Conservation (phyloP, 2,113 vertebrate species). For the Marmota flaviventris region DNA sequence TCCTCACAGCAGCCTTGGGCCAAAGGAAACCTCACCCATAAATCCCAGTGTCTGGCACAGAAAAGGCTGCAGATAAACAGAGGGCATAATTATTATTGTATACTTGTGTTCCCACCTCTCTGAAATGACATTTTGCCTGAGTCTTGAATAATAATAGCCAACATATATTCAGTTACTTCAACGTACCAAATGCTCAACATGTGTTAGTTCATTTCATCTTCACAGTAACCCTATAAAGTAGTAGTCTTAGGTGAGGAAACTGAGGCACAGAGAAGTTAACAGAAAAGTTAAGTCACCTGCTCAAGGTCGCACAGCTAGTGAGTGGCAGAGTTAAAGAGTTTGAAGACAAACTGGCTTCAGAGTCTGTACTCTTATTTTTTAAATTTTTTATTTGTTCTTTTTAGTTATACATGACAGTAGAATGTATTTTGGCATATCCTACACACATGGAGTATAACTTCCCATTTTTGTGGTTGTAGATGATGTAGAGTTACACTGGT, state of each 20-base stretch:
- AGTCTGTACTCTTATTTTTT: background rate
- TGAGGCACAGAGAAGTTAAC: background rate
- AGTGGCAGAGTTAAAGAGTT: background rate
- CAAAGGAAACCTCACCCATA: background rate
- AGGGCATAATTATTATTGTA: background rate
- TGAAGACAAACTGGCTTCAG: background rate
- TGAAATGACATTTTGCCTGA: background rate
- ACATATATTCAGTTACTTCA: background rate
- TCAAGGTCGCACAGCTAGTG: background rate
- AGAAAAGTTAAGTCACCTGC: background rate
- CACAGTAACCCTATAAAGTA: background rate
- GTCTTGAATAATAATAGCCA: background rate
- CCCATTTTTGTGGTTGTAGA: no score
- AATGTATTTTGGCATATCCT: no score
- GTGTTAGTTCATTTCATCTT: background rate
- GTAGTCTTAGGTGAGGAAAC: background rate
- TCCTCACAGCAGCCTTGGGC: background rate
- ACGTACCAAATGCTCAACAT: background rate
- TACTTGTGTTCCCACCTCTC: background rate
- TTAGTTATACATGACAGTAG: no score
- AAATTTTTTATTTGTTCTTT: no score
- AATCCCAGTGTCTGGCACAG: background rate
- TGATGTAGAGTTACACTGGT: no score
- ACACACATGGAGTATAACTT: no score
- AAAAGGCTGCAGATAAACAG: background rate